Evolutionary conservation across 2,797 vertebrate species (phyloP).

Genomic region (Acanthurus tractus): DNA sequence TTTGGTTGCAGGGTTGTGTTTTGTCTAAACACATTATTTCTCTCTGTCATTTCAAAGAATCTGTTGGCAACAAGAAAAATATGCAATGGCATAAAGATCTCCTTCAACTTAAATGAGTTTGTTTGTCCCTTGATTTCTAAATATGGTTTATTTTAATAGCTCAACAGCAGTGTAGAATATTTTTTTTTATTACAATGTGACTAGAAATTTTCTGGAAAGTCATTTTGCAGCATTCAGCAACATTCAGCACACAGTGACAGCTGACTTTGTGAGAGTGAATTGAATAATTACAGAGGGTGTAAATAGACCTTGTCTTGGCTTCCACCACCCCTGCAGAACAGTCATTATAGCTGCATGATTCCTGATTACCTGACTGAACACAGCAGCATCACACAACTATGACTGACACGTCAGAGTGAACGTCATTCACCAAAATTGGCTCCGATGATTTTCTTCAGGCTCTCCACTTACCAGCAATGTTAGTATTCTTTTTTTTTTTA

Average conservation of each 20-base stretch:
- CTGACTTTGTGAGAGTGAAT: slow-evolving; percentile 61
- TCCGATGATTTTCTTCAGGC: background rate
- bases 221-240: slow-evolving; percentile 19
- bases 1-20: too few relatives aligned
- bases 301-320: slow-evolving; percentile 73
- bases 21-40: too few relatives aligned
- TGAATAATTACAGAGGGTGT: slow-evolving; percentile 75
- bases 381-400: slow-evolving; percentile 42
- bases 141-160: background rate
- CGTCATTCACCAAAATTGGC: background rate
- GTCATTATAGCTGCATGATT: slow-evolving; percentile 69
- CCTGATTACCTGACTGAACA: slow-evolving; percentile 76
- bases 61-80: too few relatives aligned
- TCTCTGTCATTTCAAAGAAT: too few relatives aligned
- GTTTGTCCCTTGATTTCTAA: background rate
- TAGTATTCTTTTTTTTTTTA: slow-evolving; percentile 1
- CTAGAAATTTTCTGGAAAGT: background rate
- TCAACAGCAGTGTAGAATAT: background rate
- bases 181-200: slow-evolving; percentile 5
- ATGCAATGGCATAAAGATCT: too few relatives aligned
- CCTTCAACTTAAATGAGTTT: too few relatives aligned
- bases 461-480: background rate
- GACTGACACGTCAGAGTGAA: slow-evolving; percentile 38
- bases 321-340: slow-evolving; percentile 51
- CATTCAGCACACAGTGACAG: slow-evolving; percentile 20